A percentile compares a stretch with the other conserved stretches of the same genome.
Evolutionary conservation across 2,113 vertebrate species (phyloP).

Genomic region (Planiliza haematocheilus): DNA sequence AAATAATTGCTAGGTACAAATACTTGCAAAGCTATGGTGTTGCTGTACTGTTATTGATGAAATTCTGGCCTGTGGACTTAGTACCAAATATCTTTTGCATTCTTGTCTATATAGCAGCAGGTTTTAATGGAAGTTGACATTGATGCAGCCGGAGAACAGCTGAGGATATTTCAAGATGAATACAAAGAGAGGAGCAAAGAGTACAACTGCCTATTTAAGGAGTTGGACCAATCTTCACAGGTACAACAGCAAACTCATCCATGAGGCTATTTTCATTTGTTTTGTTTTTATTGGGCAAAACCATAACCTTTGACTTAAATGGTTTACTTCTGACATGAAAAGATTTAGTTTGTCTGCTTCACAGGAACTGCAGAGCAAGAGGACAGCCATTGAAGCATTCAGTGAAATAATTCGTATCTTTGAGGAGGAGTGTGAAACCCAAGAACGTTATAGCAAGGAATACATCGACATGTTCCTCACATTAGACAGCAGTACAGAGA

Average conservation of each 20-base stretch:
- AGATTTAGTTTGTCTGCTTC: background rate
- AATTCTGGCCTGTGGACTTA: too few species aligned
- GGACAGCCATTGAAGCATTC: constrained; percentile 97
- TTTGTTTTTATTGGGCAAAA: background rate
- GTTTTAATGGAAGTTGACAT: constrained; percentile 95
- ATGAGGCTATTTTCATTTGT: background rate
- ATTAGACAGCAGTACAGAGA: constrained; percentile 92
- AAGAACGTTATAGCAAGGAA: constrained; percentile 98
- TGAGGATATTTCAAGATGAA: constrained; percentile 94
- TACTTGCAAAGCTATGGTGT: too few species aligned
- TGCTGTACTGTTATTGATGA: background rate
- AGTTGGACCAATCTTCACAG: constrained; percentile 96
- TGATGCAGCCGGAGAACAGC: constrained; percentile 95
- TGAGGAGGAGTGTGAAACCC: constrained; percentile 97
- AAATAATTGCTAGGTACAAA: too few species aligned
- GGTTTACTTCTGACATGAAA: background rate
- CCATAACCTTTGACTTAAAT: background rate
- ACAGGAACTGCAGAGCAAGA: constrained; percentile 97
- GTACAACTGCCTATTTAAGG: constrained; percentile 94
- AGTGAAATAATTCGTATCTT: constrained; percentile 99
- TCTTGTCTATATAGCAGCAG: constrained; percentile 84
- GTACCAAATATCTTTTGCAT: background rate
- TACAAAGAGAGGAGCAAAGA: constrained; percentile 97
- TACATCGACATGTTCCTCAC: constrained; percentile 97
- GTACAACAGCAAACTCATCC: constrained; percentile 67